Evolutionary conservation across 2,888 invertebrate species (phyloP).

Genomic region (Machimus rusticus): DNA sequence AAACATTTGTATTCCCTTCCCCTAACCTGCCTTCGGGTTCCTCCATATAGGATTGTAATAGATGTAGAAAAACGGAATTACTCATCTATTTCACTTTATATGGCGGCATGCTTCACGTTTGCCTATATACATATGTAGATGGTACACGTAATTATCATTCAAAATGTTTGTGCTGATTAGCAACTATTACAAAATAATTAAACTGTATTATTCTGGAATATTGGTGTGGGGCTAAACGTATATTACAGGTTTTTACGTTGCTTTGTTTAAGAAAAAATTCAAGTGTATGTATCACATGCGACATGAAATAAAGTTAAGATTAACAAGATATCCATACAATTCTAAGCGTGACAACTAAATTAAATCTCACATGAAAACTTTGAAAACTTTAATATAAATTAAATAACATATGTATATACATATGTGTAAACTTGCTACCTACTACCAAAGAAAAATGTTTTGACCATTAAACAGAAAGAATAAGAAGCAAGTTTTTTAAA

Average conservation of each 20-base stretch:
- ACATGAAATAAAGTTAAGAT: too few relatives aligned
- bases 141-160: not conserved
- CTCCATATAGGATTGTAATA: not conserved
- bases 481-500: too few relatives aligned
- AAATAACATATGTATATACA: too few relatives aligned
- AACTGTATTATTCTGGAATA: not conserved
- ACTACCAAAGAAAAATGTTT: too few relatives aligned
- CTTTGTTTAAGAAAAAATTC: not conserved
- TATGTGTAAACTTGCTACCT: too few relatives aligned
- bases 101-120: not conserved
- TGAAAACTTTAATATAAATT: too few relatives aligned
- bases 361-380: too few relatives aligned
- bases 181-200: not conserved
- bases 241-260: not conserved
- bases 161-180: not conserved
- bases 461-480: too few relatives aligned
- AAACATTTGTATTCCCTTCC: not conserved
- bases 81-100: not conserved
- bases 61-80: not conserved
- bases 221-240: not conserved
- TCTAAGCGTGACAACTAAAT: too few relatives aligned
- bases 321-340: too few relatives aligned
- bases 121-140: too few relatives aligned
- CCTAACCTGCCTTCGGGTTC: not conserved
- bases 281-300: too few relatives aligned